Conservation (phyloP, 2,797 vertebrate species). For the Acanthurus tractus region DNA sequence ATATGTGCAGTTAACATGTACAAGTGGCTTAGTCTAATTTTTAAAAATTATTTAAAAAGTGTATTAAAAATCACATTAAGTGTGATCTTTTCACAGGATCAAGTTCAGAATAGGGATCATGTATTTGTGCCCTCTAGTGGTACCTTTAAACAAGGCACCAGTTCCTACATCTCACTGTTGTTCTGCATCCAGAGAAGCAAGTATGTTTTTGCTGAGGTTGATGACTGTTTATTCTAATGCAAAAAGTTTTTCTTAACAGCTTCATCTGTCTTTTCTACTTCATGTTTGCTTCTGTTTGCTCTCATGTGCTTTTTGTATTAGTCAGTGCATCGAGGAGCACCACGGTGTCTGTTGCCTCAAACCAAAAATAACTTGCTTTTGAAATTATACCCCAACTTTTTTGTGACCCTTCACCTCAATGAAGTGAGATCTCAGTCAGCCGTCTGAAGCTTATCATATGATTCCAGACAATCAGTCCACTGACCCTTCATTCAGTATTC, state of each 20-base stretch:
- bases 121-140: slow-evolving; percentile 52
- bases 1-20: background rate
- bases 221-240: background rate
- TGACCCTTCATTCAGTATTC: background rate
- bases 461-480: background rate
- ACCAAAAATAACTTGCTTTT: background rate
- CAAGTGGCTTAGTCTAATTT: background rate
- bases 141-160: too few relatives aligned
- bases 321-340: background rate
- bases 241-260: background rate
- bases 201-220: background rate
- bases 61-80: background rate
- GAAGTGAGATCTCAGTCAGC: too few relatives aligned
- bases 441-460: background rate
- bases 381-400: background rate
- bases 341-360: background rate
- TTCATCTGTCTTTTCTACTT: background rate
- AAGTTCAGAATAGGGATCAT: background rate
- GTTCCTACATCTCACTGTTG: slow-evolving; percentile 11
- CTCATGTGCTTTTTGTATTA: background rate
- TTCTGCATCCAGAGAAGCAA: slow-evolving; percentile 9
- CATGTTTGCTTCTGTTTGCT: background rate
- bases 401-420: too few relatives aligned
- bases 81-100: background rate
- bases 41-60: background rate